phyloP scores from a whole-genome alignment of 64 coral and sea anemone species.

The Pachyseris speciosa region DNA sequence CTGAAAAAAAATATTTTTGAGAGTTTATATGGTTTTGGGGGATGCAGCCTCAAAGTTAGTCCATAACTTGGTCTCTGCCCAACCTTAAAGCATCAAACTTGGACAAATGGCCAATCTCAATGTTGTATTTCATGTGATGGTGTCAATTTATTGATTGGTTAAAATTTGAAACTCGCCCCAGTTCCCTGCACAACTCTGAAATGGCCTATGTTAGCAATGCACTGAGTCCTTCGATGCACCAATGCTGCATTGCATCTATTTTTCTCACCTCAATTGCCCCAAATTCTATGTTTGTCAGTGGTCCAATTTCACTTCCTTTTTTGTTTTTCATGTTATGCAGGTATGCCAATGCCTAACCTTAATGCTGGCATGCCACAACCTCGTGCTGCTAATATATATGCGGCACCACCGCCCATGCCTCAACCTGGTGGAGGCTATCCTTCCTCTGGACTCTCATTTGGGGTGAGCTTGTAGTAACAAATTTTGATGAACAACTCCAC shows the following conservation, averaged over 20 bases:
- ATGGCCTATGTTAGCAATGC: too few species aligned
- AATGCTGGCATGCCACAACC: constrained; percentile 2
- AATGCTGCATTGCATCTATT: not conserved
- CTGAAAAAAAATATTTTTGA: too few species aligned
- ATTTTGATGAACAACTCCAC: not conserved
- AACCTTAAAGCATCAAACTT: too few species aligned
- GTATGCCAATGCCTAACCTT: constrained; percentile 29
- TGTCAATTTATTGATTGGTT: too few species aligned
- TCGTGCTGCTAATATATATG: not conserved
- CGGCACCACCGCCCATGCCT: constrained; percentile 15
- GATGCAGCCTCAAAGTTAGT: too few species aligned
- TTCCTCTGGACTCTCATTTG: constrained; percentile 27
- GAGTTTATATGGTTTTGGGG: too few species aligned
- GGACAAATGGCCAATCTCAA: too few species aligned
- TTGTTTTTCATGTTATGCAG: not conserved
- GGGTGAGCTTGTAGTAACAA: not conserved
- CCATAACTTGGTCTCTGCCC: too few species aligned
- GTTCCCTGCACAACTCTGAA: too few species aligned
- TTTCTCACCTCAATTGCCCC: not conserved
- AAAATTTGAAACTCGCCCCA: too few species aligned
- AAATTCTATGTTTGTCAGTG: not conserved
- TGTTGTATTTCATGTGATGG: too few species aligned
- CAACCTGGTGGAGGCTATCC: constrained; percentile 22
- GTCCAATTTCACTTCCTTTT: not conserved
- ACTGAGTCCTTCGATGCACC: too few species aligned